phyloP scores from a whole-genome alignment of 2,797 vertebrate species.

The Pelobates cultripes region DNA sequence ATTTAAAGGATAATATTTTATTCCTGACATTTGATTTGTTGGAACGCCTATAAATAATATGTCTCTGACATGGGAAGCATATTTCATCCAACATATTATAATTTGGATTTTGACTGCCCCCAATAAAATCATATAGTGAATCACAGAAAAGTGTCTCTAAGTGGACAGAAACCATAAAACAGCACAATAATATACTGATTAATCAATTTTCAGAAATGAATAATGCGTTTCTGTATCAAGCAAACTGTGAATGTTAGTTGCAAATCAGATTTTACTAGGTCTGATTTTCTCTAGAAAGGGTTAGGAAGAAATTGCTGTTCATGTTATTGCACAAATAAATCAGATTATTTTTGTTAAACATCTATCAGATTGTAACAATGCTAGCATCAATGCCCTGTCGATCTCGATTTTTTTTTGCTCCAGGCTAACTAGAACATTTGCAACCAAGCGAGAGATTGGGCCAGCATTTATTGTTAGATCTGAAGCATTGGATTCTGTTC shows the following conservation, averaged over 20 bases:
- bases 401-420: slow-evolving; percentile 64
- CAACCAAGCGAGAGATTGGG: slow-evolving; percentile 58
- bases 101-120: slow-evolving; percentile 30
- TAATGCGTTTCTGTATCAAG: slow-evolving; percentile 68
- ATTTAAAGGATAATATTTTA: slow-evolving; percentile 19
- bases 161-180: slow-evolving; percentile 50
- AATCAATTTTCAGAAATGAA: slow-evolving; percentile 68
- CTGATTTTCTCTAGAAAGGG: slow-evolving; percentile 62
- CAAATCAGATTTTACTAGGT: slow-evolving; percentile 66
- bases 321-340: slow-evolving; percentile 72
- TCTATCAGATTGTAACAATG: slow-evolving; percentile 68
- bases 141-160: slow-evolving; percentile 44
- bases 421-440: slow-evolving; percentile 61
- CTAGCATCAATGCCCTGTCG: slow-evolving; percentile 62
- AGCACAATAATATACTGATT: slow-evolving; percentile 66
- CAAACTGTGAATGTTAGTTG: slow-evolving; percentile 61
- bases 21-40: slow-evolving; percentile 38
- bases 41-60: slow-evolving; percentile 19
- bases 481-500: slow-evolving; percentile 54
- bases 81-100: slow-evolving; percentile 19
- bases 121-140: slow-evolving; percentile 47
- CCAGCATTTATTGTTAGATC: slow-evolving; percentile 59
- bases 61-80: slow-evolving; percentile 7
- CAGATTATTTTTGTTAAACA: slow-evolving; percentile 67
- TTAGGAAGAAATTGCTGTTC: slow-evolving; percentile 66